A percentile compares a stretch with the other conserved stretches of the same genome.
Evolutionary conservation across 2,113 vertebrate species (phyloP).

Genomic region (Silurus glanis): DNA sequence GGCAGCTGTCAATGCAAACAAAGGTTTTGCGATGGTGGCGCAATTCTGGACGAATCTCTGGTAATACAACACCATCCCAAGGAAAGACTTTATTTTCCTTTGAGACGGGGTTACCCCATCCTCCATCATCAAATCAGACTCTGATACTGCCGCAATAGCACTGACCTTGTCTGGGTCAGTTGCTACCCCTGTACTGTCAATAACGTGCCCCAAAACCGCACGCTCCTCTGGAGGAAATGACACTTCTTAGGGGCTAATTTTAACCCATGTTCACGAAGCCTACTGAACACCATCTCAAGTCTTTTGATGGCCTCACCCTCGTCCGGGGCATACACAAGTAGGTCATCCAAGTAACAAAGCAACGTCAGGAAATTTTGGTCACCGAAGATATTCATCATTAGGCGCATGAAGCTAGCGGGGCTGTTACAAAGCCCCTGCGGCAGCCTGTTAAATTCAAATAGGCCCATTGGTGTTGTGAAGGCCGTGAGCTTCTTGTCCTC

Average conservation of each 20-base stretch:
- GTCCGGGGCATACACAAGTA: slow-evolving; percentile 4
- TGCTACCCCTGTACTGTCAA: neutral
- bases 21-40: slow-evolving; percentile 1
- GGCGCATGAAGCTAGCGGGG: no score
- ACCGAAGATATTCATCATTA: no score
- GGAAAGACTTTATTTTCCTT: slow-evolving; percentile 22
- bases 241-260: slow-evolving; percentile 45
- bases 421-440: no score
- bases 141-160: no score
- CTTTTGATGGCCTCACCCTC: neutral
- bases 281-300: slow-evolving; percentile 7
- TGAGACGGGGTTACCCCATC: slow-evolving; percentile 19
- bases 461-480: no score
- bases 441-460: no score
- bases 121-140: no score
- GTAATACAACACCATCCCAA: slow-evolving; percentile 38
- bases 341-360: slow-evolving; percentile 36
- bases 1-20: slow-evolving; percentile 25
- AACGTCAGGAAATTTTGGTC: no score
- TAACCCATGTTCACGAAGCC: slow-evolving; percentile 13
- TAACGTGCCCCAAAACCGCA: slow-evolving; percentile 7
- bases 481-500: no score
- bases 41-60: slow-evolving; percentile 18
- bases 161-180: no score
- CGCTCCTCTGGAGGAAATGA: neutral